Conservation (phyloP, 2,888 invertebrate genomes). For the Drepana falcataria region DNA sequence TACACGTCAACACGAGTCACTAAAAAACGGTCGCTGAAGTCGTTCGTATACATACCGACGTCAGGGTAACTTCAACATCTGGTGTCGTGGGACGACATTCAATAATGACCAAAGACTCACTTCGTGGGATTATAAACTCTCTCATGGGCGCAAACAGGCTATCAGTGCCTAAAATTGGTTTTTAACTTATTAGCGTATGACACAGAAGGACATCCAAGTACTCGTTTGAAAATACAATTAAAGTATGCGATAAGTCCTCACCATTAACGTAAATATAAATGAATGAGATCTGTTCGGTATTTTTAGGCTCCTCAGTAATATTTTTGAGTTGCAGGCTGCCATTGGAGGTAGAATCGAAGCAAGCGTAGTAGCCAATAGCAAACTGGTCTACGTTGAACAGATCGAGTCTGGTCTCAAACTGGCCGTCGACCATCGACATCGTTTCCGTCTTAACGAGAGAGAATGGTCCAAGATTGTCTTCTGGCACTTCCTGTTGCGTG, state of each 20-base stretch:
- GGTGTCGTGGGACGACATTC: conserved; percentile 72
- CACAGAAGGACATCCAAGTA: background rate
- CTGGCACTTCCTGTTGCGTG: conserved; percentile 54
- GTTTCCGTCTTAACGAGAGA: conserved; percentile 11
- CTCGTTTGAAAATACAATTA: background rate
- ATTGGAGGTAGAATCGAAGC: conserved; percentile 62
- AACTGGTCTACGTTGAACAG: conserved; percentile 60
- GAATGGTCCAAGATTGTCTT: conserved; percentile 43
- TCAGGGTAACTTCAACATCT: conserved; percentile 54
- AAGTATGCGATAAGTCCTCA: conserved; percentile 36
- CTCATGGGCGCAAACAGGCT: conserved; percentile 63
- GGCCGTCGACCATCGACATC: conserved; percentile 26
- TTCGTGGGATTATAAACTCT: conserved; percentile 47
- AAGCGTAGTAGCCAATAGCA: conserved; percentile 78
- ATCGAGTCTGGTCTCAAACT: conserved; percentile 65
- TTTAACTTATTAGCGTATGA: conserved; percentile 23
- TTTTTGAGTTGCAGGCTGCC: conserved; percentile 38
- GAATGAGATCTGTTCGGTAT: conserved; percentile 53
- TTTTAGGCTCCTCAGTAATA: conserved; percentile 50
- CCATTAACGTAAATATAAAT: conserved; percentile 68
- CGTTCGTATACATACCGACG: conserved; percentile 57
- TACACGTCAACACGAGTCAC: background rate
- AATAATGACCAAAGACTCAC: conserved; percentile 46
- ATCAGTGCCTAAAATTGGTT: conserved; percentile 59
- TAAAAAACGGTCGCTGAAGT: conserved; percentile 8